Percentiles rank a stretch among this genome's conserved stretches.
phyloP scores from a whole-genome alignment of 2,888 invertebrate species.

The Tinea trinotella region DNA sequence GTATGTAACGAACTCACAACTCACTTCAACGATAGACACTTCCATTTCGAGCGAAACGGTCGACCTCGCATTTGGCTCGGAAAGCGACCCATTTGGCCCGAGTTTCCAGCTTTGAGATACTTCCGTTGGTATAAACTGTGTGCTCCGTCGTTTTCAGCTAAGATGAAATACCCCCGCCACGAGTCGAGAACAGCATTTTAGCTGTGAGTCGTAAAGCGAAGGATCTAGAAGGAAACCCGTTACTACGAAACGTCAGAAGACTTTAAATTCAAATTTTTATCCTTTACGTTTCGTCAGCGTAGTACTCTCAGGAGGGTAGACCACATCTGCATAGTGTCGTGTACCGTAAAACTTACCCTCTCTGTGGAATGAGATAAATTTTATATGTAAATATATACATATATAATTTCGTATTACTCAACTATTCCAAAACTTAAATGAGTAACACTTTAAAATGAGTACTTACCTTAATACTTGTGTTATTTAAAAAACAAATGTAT shows the following conservation, averaged over 20 bases:
- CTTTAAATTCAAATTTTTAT: slow-evolving; percentile 67
- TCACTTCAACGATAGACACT: slow-evolving; percentile 54
- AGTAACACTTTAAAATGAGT: not conserved
- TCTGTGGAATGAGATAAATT: slow-evolving; percentile 44
- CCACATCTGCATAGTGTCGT: slow-evolving; percentile 40
- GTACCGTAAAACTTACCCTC: slow-evolving; percentile 4
- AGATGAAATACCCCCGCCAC: slow-evolving; percentile 19
- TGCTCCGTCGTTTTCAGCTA: slow-evolving; percentile 44
- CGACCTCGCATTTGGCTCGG: slow-evolving; percentile 49
- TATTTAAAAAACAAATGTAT: not conserved
- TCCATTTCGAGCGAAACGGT: slow-evolving; percentile 55
- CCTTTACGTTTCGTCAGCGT: slow-evolving; percentile 30
- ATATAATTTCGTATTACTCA: not conserved
- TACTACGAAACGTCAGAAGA: slow-evolving; percentile 47
- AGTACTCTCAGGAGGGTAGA: slow-evolving; percentile 32
- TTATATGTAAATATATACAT: slow-evolving; percentile 33
- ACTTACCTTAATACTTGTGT: no score
- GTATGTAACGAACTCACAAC: slow-evolving; percentile 64
- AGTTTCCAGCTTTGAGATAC: slow-evolving; percentile 41
- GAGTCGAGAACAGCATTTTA: slow-evolving; percentile 57
- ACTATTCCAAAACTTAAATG: no score
- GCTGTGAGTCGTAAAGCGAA: slow-evolving; percentile 58
- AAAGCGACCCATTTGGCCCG: slow-evolving; percentile 63
- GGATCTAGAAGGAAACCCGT: slow-evolving; percentile 45
- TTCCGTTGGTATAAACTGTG: slow-evolving; percentile 58